Conservation (phyloP, 2,113 vertebrate genomes). For the Grammomys surdaster region DNA sequence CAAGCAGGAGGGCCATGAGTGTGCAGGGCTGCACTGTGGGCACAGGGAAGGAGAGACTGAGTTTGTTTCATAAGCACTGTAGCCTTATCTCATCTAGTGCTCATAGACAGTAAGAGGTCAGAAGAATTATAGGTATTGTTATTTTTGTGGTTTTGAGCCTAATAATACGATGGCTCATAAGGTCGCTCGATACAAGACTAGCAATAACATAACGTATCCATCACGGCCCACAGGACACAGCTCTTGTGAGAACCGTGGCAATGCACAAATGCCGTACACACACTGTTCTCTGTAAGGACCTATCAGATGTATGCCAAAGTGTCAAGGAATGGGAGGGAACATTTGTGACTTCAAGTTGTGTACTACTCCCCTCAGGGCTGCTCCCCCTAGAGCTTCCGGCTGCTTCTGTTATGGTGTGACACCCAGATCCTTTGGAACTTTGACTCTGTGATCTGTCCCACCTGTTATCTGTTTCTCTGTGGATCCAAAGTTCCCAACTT, state of each 20-base stretch:
- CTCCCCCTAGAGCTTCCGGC: background rate
- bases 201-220: background rate
- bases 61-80: background rate
- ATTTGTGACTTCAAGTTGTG: background rate
- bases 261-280: background rate
- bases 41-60: background rate
- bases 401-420: background rate
- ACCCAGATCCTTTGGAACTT: background rate
- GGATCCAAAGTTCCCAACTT: background rate
- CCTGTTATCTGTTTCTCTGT: background rate
- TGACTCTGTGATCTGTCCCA: background rate
- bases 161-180: background rate
- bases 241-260: background rate
- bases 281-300: background rate
- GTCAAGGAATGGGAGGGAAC: background rate
- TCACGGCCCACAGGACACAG: background rate
- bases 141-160: slow-evolving; percentile 32
- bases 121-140: background rate
- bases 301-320: background rate
- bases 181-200: background rate
- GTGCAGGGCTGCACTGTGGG: background rate
- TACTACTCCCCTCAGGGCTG: no score
- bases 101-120: background rate
- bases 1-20: background rate
- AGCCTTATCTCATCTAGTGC: background rate